Conservation (phyloP, 2,888 invertebrate genomes). For the Campoplex capitator region DNA sequence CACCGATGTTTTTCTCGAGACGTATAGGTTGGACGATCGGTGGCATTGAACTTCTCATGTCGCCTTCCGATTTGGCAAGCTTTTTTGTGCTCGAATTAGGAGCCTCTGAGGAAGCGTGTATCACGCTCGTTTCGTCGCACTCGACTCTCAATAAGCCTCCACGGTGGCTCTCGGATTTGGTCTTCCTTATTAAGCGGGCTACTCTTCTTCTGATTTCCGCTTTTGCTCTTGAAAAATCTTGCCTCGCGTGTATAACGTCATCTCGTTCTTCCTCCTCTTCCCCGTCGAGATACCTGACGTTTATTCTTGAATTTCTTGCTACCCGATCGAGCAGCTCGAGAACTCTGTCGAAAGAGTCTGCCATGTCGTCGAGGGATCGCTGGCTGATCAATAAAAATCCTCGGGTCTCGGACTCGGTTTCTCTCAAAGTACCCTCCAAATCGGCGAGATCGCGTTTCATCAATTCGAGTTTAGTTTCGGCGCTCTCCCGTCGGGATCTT, state of each 20-base stretch:
- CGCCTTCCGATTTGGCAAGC: conserved; percentile 78
- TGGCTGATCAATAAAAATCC: conserved; percentile 79
- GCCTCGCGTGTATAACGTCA: conserved; percentile 3
- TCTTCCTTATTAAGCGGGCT: conserved; percentile 78
- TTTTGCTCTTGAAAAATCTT: conserved; percentile 44
- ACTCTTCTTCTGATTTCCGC: conserved; percentile 75
- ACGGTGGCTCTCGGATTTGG: conserved; percentile 80
- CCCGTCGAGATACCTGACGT: background rate
- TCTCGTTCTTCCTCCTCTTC: conserved; percentile 32
- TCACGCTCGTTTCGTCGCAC: conserved; percentile 59
- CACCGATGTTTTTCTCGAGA: conserved; percentile 78
- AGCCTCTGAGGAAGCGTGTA: conserved; percentile 36
- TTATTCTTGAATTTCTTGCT: conserved; percentile 60
- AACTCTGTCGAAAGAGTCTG: conserved; percentile 77
- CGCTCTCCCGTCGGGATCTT: conserved; percentile 75
- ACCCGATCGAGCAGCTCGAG: conserved; percentile 76
- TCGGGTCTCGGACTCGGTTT: conserved; percentile 77
- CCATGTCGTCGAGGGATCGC: conserved; percentile 80
- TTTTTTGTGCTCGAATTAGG: conserved; percentile 69
- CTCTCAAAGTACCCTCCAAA: conserved; percentile 75
- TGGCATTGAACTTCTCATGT: conserved; percentile 69
- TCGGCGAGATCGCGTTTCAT: conserved; percentile 75
- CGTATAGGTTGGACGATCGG: conserved; percentile 71
- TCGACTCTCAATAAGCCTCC: conserved; percentile 66
- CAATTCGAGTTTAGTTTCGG: conserved; percentile 76